Percentiles rank a stretch among this genome's conserved stretches.
Evolutionary conservation across 2,888 invertebrate genomes (phyloP).

Genomic region (Chymomyza amoena): DNA sequence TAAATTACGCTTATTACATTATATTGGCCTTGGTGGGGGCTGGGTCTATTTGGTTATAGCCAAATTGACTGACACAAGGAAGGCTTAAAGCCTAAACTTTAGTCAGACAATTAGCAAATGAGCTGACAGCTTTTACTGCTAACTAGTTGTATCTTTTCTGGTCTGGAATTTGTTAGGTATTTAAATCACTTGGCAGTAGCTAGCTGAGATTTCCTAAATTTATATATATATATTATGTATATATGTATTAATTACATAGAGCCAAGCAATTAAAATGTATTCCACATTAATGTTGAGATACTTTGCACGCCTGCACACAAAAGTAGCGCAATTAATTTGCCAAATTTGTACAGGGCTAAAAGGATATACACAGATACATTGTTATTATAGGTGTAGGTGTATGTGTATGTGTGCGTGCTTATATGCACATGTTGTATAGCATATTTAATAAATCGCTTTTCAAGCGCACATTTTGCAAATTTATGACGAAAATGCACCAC

Average conservation of each 20-base stretch:
- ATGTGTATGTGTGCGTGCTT: not conserved
- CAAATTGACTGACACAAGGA: not conserved
- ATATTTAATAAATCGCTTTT: constrained; percentile 54
- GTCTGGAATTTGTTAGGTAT: not conserved
- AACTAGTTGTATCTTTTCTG: not conserved
- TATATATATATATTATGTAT: no score
- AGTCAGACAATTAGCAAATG: not conserved
- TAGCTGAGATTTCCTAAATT: not conserved
- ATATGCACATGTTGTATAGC: constrained; percentile 8
- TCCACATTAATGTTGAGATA: constrained; percentile 37
- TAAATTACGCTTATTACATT: constrained; percentile 46
- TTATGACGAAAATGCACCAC: constrained; percentile 59
- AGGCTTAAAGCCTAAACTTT: not conserved
- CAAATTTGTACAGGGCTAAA: constrained; percentile 17
- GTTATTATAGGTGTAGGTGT: not conserved
- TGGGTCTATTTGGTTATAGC: not conserved
- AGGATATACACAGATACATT: not conserved
- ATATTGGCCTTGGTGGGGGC: not conserved
- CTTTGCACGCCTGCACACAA: constrained; percentile 20
- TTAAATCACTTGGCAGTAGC: not conserved
- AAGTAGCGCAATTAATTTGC: constrained; percentile 53
- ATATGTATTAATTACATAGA: not conserved
- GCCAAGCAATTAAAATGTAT: constrained; percentile 12
- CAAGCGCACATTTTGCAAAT: constrained; percentile 44
- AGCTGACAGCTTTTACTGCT: not conserved